Conservation (phyloP, 2,888 invertebrate species). For the Timema podura region DNA sequence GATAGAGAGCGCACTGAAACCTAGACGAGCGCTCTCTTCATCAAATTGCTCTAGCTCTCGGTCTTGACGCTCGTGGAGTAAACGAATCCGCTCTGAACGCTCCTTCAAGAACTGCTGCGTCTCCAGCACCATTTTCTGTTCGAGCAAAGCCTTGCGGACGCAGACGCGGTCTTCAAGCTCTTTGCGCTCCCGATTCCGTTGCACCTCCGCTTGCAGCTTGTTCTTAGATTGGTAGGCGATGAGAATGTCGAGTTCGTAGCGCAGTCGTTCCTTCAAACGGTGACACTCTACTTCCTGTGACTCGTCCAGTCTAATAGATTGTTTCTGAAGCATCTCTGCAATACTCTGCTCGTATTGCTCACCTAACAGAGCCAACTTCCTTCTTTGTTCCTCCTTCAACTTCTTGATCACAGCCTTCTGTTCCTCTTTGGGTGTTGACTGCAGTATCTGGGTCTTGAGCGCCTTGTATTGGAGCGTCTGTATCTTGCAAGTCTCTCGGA, state of each 20-base stretch:
- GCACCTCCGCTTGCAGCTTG: constrained; percentile 95
- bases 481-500: constrained; percentile 97
- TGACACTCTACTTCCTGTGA: constrained; percentile 75
- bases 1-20: constrained; percentile 90
- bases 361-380: constrained; percentile 91
- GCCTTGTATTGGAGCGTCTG: constrained; percentile 99
- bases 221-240: constrained; percentile 99
- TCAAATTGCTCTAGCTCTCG: constrained; percentile 91
- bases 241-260: constrained; percentile 93
- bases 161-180: constrained; percentile 93
- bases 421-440: constrained; percentile 91
- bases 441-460: constrained; percentile 92
- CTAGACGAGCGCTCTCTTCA: constrained; percentile 87
- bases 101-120: constrained; percentile 88
- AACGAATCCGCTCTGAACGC: constrained; percentile 81
- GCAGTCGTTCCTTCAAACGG: constrained; percentile 78
- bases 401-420: constrained; percentile 95
- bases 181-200: constrained; percentile 89
- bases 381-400: constrained; percentile 94
- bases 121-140: constrained; percentile 97
- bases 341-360: constrained; percentile 99
- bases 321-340: constrained; percentile 98
- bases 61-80: constrained; percentile 85
- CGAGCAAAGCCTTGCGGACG: constrained; percentile 82
- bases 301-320: constrained; percentile 61